These are phyloP conservation scores for Cryptus viduatorius DNA, from an alignment of 2,888 invertebrate genomes.

Conservation along the genomic window DNA sequence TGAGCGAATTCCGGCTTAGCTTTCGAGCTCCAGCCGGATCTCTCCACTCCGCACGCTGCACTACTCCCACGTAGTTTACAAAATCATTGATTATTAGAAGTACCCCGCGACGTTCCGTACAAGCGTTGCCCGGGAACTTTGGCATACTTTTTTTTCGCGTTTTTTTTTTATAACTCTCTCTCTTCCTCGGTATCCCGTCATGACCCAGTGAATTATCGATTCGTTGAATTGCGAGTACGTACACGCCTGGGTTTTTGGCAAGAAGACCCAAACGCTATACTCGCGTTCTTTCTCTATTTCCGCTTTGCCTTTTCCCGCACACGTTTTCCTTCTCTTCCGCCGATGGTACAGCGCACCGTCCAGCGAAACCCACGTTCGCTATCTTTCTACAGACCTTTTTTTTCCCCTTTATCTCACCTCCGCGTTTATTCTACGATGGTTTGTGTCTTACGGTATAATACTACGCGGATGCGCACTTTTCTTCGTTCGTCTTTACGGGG, in stretches of 20 bases:
- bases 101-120: constrained; percentile 57
- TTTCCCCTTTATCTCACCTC: constrained; percentile 25
- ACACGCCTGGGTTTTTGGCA: constrained; percentile 75
- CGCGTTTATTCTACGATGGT: constrained; percentile 11
- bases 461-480: not conserved
- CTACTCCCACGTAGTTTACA: constrained; percentile 46
- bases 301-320: constrained; percentile 26
- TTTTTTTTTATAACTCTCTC: constrained; percentile 38
- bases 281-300: constrained; percentile 47
- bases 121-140: constrained; percentile 60
- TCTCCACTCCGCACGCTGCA: constrained; percentile 19
- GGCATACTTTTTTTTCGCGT: constrained; percentile 59
- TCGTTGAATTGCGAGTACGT: constrained; percentile 68
- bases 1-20: not conserved
- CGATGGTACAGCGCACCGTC: constrained; percentile 39
- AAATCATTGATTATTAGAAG: constrained; percentile 67
- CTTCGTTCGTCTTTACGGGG: not conserved
- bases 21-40: constrained; percentile 35
- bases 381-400: constrained; percentile 45
- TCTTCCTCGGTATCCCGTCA: constrained; percentile 70
- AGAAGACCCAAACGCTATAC: constrained; percentile 66
- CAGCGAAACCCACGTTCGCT: constrained; percentile 24
- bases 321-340: constrained; percentile 31
- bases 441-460: constrained; percentile 17
- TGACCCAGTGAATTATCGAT: constrained; percentile 82